phyloP scores from a whole-genome alignment of 2,113 vertebrate genomes.

The Myrmecophaga tridactyla region DNA sequence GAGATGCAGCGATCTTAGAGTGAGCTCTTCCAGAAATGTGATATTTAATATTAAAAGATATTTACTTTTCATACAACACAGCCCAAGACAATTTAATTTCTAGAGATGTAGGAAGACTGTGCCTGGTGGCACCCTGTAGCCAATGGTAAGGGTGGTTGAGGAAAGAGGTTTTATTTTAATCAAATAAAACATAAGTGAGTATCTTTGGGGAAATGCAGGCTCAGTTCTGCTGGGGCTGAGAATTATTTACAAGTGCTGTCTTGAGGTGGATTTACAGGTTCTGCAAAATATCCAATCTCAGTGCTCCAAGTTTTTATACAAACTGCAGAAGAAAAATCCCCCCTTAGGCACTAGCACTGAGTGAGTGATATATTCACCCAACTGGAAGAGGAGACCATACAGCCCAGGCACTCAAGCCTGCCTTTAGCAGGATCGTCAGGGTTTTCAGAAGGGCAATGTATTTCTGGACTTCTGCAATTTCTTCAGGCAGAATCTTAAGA shows the following conservation, averaged over 20 bases:
- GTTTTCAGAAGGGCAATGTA: background rate
- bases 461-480: background rate
- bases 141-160: background rate
- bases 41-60: background rate
- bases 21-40: background rate
- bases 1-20: background rate
- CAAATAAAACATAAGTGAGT: background rate
- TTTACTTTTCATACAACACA: background rate
- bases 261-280: background rate
- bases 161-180: background rate
- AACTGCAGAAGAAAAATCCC: background rate
- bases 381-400: background rate
- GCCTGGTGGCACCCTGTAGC: background rate
- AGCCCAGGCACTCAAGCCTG: background rate
- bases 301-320: background rate
- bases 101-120: background rate
- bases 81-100: background rate
- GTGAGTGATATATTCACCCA: background rate
- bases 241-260: background rate
- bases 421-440: background rate
- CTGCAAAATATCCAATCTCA: background rate
- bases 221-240: background rate
- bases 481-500: background rate
- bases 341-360: background rate
- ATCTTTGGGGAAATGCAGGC: background rate